Evolutionary conservation across 2,797 vertebrate genomes (phyloP).

Genomic region (Sebastes minor): DNA sequence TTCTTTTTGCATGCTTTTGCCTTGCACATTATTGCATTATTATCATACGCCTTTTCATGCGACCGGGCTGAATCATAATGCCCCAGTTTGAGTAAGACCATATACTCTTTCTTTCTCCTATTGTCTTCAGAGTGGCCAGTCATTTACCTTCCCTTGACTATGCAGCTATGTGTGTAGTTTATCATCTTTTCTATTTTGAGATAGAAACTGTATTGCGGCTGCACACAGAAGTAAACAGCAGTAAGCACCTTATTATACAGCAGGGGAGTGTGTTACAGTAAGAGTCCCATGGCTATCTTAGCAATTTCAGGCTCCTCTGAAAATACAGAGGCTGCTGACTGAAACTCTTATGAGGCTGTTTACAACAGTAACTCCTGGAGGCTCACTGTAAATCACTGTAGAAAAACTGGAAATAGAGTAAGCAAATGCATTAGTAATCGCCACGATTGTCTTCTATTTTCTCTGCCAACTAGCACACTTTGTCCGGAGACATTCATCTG

Average conservation of each 20-base stretch:
- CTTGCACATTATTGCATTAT: too few species aligned
- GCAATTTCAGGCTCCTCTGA: constrained; percentile 7
- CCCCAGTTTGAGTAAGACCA: neutral
- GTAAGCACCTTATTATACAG: neutral
- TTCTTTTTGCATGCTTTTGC: too few species aligned
- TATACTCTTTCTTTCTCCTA: neutral
- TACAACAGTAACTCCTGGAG: constrained; percentile 20
- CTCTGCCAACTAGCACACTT: constrained; percentile 40
- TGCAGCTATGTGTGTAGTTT: neutral
- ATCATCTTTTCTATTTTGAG: neutral
- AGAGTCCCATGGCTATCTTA: neutral
- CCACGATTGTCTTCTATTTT: constrained; percentile 21
- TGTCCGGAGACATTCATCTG: constrained; percentile 21
- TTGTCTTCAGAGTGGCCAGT: neutral
- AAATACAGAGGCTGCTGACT: constrained; percentile 29
- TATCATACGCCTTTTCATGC: too few species aligned
- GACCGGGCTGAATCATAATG: neutral
- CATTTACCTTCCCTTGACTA: neutral
- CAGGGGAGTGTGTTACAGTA: neutral
- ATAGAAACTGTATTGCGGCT: neutral
- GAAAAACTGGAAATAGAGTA: constrained; percentile 29
- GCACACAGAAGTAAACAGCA: neutral
- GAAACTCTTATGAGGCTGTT: constrained; percentile 26
- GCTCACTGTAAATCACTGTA: constrained; percentile 36
- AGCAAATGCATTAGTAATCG: constrained; percentile 52